phyloP scores from a whole-genome alignment of 1,140 invertebrate species.

The Oscheius sp. region DNA sequence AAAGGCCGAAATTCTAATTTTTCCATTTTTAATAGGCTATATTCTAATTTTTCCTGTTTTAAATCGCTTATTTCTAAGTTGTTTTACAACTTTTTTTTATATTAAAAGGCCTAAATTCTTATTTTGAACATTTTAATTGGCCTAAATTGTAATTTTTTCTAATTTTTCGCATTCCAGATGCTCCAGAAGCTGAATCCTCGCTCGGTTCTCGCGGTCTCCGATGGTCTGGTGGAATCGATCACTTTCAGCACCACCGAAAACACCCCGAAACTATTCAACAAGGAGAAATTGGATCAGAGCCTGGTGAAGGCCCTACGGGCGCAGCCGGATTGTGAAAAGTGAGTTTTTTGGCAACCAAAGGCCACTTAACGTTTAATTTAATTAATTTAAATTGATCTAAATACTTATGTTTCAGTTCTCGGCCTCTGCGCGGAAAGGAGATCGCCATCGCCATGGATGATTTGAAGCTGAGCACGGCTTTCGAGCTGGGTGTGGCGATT shows the following conservation, averaged over 20 bases:
- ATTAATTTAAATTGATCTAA: neutral
- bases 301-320: slow-evolving; percentile 30
- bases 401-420: neutral
- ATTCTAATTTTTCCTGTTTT: no score
- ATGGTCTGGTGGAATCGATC: slow-evolving; percentile 46
- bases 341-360: neutral
- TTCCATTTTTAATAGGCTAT: no score
- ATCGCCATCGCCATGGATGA: slow-evolving; percentile 27
- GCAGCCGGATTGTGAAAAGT: slow-evolving; percentile 39
- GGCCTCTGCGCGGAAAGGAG: neutral
- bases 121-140: no score
- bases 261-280: slow-evolving; percentile 51
- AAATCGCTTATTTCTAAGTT: no score
- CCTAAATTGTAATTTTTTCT: no score
- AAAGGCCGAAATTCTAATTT: no score
- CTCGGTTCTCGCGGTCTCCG: slow-evolving; percentile 5
- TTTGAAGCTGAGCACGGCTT: slow-evolving; percentile 18
- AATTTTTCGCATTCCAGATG: no score
- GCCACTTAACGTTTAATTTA: neutral
- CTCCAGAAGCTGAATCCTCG: neutral
- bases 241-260: slow-evolving; percentile 51
- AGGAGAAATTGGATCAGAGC: slow-evolving; percentile 51
- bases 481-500: slow-evolving; percentile 53
- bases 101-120: no score
- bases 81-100: no score